Conservation (phyloP, 2,113 vertebrate species). For the Dipodomys merriami region DNA sequence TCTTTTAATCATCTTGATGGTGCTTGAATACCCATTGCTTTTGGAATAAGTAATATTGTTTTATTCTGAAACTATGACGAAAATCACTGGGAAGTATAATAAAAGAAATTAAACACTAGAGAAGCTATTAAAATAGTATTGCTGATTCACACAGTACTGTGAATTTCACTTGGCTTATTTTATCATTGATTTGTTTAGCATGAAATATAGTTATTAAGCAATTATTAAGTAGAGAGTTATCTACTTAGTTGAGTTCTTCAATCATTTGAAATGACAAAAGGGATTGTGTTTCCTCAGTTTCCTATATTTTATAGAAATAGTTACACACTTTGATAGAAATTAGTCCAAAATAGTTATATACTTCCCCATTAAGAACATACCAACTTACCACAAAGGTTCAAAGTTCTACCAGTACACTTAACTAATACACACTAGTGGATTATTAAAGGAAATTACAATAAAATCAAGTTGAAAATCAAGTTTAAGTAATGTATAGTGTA, state of each 20-base stretch:
- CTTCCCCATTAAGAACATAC: not conserved
- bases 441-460: not conserved
- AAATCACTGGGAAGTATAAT: constrained; percentile 46
- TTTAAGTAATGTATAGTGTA: no score
- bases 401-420: not conserved
- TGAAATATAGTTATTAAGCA: constrained; percentile 9
- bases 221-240: no score
- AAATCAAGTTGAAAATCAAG: not conserved
- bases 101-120: constrained; percentile 42
- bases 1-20: not conserved
- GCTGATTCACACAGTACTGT: not conserved
- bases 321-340: not conserved
- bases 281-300: not conserved
- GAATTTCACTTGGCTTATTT: constrained; percentile 5
- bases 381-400: not conserved
- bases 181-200: constrained; percentile 4
- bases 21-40: constrained; percentile 6
- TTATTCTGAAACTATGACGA: constrained; percentile 31
- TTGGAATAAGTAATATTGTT: constrained; percentile 24
- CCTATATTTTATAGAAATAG: not conserved
- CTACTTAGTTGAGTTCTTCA: no score
- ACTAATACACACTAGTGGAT: not conserved
- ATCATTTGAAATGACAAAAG: constrained; percentile 8
- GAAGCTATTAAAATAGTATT: constrained; percentile 57
- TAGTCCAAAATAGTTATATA: not conserved